Evolutionary conservation across 2,888 invertebrate genomes (phyloP).

Genomic region (Morpho helenor): DNA sequence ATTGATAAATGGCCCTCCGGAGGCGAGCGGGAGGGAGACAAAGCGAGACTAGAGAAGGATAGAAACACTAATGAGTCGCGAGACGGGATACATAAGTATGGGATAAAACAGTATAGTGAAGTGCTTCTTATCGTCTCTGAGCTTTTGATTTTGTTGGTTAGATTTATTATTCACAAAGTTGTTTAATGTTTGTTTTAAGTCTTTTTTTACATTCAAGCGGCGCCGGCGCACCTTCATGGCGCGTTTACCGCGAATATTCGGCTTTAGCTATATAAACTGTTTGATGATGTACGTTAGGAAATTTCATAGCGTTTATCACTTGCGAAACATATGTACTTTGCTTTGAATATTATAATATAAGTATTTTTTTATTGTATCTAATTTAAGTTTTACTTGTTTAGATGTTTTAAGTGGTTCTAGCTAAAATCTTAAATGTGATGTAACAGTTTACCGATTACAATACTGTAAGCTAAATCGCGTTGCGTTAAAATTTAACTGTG

Average conservation of each 20-base stretch:
- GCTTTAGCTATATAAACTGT: constrained; percentile 46
- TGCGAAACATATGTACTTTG: background rate
- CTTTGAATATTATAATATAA: background rate
- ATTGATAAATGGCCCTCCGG: constrained; percentile 76
- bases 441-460: too few relatives aligned
- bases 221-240: constrained; percentile 51
- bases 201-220: constrained; percentile 34
- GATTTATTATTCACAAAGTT: constrained; percentile 36
- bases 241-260: constrained; percentile 46
- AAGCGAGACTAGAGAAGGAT: constrained; percentile 58
- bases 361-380: too few relatives aligned
- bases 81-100: constrained; percentile 52
- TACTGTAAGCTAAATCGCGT: too few relatives aligned
- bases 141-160: constrained; percentile 37
- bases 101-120: constrained; percentile 60
- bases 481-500: too few relatives aligned
- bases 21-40: constrained; percentile 60
- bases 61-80: constrained; percentile 63
- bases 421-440: too few relatives aligned
- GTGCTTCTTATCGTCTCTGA: constrained; percentile 59
- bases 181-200: constrained; percentile 22
- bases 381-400: too few relatives aligned
- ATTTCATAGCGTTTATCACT: too few relatives aligned
- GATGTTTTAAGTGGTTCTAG: too few relatives aligned
- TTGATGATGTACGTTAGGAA: too few relatives aligned